A percentile compares a stretch with the other conserved stretches of the same genome.
Conservation (phyloP, 2,888 invertebrate species). For the Cacoxenus indagator region DNA sequence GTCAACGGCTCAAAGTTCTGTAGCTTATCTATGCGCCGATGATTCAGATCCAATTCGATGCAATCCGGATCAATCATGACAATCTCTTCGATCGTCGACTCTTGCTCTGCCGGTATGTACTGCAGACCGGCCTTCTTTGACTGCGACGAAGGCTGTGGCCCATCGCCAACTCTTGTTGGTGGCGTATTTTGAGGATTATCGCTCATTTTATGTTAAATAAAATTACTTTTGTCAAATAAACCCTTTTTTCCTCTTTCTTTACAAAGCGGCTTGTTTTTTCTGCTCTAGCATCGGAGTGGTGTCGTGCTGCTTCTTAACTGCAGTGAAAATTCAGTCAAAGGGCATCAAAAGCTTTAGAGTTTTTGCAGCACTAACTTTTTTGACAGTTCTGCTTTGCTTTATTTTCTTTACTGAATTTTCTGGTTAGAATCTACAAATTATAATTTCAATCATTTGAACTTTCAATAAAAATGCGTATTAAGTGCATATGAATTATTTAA, state of each 20-base stretch:
- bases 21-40: conserved; percentile 86
- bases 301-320: not conserved
- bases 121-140: conserved; percentile 17
- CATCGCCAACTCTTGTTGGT: conserved; percentile 25
- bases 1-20: conserved; percentile 85
- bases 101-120: conserved; percentile 41
- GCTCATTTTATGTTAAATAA: conserved; percentile 37
- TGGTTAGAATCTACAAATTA: no score
- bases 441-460: not conserved
- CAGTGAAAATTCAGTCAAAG: no score
- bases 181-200: conserved; percentile 44
- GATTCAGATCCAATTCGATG: conserved; percentile 84
- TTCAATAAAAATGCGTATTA: not conserved
- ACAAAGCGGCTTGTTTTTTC: not conserved
- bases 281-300: not conserved
- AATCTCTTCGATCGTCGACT: conserved; percentile 64
- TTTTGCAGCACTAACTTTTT: no score
- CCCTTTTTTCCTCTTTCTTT: not conserved
- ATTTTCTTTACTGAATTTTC: not conserved
- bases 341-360: not conserved
- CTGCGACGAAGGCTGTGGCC: conserved; percentile 37
- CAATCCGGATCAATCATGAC: conserved; percentile 68
- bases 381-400: no score
- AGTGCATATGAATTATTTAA: not conserved
- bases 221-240: not conserved